Evolutionary conservation across 2,888 invertebrate genomes (phyloP).

Genomic region (Mythimna impura): DNA sequence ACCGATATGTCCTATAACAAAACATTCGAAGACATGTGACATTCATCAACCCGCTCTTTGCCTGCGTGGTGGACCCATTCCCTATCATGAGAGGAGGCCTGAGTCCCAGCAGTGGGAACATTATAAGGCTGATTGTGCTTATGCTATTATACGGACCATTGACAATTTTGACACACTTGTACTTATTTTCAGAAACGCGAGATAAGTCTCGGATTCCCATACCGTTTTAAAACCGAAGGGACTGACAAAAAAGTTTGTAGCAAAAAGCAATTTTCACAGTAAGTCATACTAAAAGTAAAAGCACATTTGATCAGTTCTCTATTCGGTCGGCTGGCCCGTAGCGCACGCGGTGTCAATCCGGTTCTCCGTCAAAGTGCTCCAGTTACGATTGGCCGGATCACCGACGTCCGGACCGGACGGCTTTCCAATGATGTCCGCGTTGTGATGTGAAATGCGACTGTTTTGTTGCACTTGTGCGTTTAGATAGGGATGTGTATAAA

Average conservation of each 20-base stretch:
- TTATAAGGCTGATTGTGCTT: too few relatives aligned
- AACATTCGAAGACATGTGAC: too few relatives aligned
- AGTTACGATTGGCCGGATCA: slow-evolving; percentile 64
- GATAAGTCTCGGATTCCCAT: background rate
- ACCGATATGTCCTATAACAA: too few relatives aligned
- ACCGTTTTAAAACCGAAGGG: too few relatives aligned
- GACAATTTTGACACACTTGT: too few relatives aligned
- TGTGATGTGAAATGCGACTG: slow-evolving; percentile 36
- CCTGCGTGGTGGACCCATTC: too few relatives aligned
- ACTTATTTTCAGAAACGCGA: too few relatives aligned
- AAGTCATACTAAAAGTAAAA: slow-evolving; percentile 21
- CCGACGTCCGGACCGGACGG: slow-evolving; percentile 28
- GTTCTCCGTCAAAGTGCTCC: slow-evolving; percentile 58
- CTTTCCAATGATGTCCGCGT: slow-evolving; percentile 63
- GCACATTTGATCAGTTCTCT: slow-evolving; percentile 4
- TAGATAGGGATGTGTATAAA: background rate
- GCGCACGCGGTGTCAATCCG: slow-evolving; percentile 57
- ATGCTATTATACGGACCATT: too few relatives aligned
- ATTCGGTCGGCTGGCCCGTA: slow-evolving; percentile 23
- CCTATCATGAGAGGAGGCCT: too few relatives aligned
- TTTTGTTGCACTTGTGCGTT: slow-evolving; percentile 12
- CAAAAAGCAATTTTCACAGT: background rate
- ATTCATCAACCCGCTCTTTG: too few relatives aligned
- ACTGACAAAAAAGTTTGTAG: background rate
- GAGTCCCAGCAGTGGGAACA: too few relatives aligned